These are phyloP conservation scores for Furnarius figulus DNA, from an alignment of 2,113 vertebrate species.

Conservation along the genomic window DNA sequence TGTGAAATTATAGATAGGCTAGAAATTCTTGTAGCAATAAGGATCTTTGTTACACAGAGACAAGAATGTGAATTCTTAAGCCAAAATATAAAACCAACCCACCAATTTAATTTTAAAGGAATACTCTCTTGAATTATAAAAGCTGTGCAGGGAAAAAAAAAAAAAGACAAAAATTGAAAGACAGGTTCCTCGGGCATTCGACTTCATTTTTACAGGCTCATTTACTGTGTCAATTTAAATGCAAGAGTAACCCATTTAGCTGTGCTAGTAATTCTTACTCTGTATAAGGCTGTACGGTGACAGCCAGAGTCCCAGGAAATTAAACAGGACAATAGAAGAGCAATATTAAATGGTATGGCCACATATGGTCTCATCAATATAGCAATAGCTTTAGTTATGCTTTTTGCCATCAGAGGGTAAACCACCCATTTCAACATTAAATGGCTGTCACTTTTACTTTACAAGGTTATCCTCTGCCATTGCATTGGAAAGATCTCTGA, in stretches of 20 bases:
- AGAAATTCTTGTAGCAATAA: neutral
- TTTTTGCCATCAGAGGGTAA: constrained; percentile 8
- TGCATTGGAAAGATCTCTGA: neutral
- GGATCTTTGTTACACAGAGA: neutral
- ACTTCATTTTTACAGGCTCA: neutral
- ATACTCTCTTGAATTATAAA: neutral
- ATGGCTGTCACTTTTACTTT: constrained; percentile 27
- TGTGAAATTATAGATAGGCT: neutral
- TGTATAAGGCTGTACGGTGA: neutral
- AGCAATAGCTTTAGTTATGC: constrained; percentile 43
- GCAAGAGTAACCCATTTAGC: neutral
- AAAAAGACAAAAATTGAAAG: too few species aligned
- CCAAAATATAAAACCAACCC: neutral
- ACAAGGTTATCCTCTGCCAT: neutral
- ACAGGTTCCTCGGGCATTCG: neutral
- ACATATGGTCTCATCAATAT: neutral
- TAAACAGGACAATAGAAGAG: constrained; percentile 6
- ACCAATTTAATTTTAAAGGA: neutral
- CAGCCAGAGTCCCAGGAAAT: neutral
- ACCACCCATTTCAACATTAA: constrained; percentile 12
- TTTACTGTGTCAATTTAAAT: neutral
- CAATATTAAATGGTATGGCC: neutral
- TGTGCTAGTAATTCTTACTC: neutral
- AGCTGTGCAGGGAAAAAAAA: neutral
- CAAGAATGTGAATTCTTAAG: neutral